Base-by-base conservation (phyloP, 2,113 vertebrate genomes). In the Rhinichthys klamathensis region DNA sequence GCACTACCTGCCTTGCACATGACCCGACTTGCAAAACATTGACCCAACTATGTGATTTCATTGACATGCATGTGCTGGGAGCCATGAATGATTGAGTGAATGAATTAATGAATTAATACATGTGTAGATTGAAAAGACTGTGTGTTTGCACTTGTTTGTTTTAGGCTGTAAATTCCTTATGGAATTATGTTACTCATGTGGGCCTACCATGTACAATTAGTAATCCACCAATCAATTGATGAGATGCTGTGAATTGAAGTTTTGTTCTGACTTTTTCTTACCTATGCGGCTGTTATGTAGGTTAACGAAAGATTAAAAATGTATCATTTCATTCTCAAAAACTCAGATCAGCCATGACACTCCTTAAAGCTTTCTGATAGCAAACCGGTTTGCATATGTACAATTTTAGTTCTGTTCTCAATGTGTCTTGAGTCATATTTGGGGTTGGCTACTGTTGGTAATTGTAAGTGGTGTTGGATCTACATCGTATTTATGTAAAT, bases 211-310 rank as follows among this genome's bases (percentile, higher is more conserved):
- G 41, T 85, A 79, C 84, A 80, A 88, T 83, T 85, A 79, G 44
- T 85, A 85, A 76, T 93, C 90, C 91, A 92, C 87, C 86, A 83
- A 88, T 89, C 81, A 51, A 51, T 82, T 84, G 10, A 30, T 38
- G 84, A 81, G 51, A 87, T 84, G 79, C 77, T 63, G 79, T 69
- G 79, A 88, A 88, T 73, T 63, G 44, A 74, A 81, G 38, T 87
- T 38, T 46, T 63, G 49, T 60, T 85, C 94, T 95, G 38, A 85
- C 27, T 60, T 54, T 72, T 73, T 85, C 95, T 95, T 95, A 95
- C 95, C 95, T 96, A 93, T 94, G 92, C 92, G 94, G 95, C 94
- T 95, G 95, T 96, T 95, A 94, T 96, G 93, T 94, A 95, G 94
- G 93, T 94, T 94, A 95, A 67, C 15, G 44, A 56, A 46, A 30